Evolutionary conservation across 1,140 invertebrate genomes (phyloP), one percentile per base, ranked within the genome.

Genomic region (Steinernema khuongi): DNA sequence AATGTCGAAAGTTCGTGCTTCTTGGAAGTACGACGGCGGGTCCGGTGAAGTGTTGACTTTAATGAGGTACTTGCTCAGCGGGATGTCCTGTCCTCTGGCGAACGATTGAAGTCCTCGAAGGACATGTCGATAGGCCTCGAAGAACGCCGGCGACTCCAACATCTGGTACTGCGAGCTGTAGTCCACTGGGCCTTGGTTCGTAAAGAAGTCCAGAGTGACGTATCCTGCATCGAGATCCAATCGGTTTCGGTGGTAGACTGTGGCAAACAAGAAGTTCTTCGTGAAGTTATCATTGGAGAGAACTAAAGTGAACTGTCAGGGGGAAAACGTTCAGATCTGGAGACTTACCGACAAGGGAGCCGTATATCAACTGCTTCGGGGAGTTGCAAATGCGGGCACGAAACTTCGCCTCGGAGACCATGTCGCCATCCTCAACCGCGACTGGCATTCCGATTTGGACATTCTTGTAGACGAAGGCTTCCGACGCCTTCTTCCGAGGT

Each of bases 211-310:
- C 78, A 83, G 82, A 36, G 82, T 87, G 86, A 89, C 88, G 83
- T 83, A 86, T 70, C 89, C 89, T 32, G 88, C 67, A 66, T 74
- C 70, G 19, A 86, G 60, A 41, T 84, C 77, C 33, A 88, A 81
- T 0, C 78, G 32, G 41, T 91, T 87, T 50, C 90, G 86, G 31
- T 90, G 87, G 1, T 87, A 81, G 26, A 93, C 89, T 0, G 88
- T 90, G 19, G 89, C 91, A 78, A 92, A 89, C 33, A 91, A 84
- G 32, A 91, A n/a, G n/a, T n/a, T 86, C 31, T 88, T 88, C 31
- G 88, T 84, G 83, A 92, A 93, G 67, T 90, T 87, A 80, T 91
- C 89, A 11, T 77, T 85, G 0, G 90, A 90, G 30, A 93, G 88
- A 74, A 90, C 89, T 0, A 93, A n/a, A n/a, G n/a, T n/a, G n/a